Conservation (phyloP, 2,888 invertebrate species). For the Drosophila pullipes region DNA sequence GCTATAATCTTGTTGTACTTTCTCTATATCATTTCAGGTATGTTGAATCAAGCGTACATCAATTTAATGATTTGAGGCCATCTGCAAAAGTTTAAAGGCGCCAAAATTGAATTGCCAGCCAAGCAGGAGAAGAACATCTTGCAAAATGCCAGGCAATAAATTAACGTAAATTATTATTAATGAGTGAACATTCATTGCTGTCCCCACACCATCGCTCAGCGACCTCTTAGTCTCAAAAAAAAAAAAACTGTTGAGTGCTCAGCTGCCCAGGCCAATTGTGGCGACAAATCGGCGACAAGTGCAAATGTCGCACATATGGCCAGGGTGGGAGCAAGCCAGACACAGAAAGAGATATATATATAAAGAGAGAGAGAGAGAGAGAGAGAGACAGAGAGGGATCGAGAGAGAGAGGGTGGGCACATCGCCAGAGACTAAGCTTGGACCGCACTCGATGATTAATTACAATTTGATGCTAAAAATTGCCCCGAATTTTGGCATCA, state of each 20-base stretch:
- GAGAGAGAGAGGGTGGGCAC: not conserved
- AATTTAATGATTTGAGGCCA: slow-evolving; percentile 63
- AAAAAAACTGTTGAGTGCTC: slow-evolving; percentile 23
- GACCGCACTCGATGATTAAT: slow-evolving; percentile 65
- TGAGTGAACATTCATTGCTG: slow-evolving; percentile 74
- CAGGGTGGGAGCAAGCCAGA: not conserved
- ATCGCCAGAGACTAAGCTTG: slow-evolving; percentile 35
- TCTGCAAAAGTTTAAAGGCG: slow-evolving; percentile 49
- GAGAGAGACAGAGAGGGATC: not conserved
- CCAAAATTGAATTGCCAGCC: slow-evolving; percentile 56
- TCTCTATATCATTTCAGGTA: slow-evolving; percentile 65
- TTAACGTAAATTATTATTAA: slow-evolving; percentile 81
- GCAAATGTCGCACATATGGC: slow-evolving; percentile 66
- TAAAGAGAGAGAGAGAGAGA: not conserved
- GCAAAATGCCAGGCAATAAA: slow-evolving; percentile 69
- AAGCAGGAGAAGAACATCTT: slow-evolving; percentile 34
- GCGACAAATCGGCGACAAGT: slow-evolving; percentile 77
- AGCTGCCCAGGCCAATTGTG: slow-evolving; percentile 45
- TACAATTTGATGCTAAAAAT: slow-evolving; percentile 79
- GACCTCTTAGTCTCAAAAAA: not conserved
- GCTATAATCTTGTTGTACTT: slow-evolving; percentile 11
- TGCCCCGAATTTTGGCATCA: slow-evolving; percentile 53
- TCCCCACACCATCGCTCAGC: slow-evolving; percentile 22
- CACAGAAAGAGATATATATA: not conserved
- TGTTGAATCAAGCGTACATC: slow-evolving; percentile 50